Percentiles rank a stretch among this genome's conserved stretches.
These are phyloP conservation scores for Caranx ignobilis DNA, from an alignment of 2,113 vertebrate genomes.

Conservation along the genomic window DNA sequence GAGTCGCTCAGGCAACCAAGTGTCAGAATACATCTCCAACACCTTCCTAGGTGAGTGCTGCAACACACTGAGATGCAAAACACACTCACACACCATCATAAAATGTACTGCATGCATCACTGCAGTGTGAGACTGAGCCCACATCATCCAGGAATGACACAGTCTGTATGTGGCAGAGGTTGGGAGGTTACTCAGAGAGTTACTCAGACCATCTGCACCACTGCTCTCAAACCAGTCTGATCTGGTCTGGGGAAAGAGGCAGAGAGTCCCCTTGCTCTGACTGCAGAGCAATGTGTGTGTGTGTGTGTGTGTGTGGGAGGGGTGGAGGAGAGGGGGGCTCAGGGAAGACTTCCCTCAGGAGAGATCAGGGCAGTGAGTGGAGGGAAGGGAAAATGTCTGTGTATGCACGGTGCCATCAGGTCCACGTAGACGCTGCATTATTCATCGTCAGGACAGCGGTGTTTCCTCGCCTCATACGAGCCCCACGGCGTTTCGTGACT, in stretches of 20 bases:
- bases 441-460: slow-evolving; percentile 51
- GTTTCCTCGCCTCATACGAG: slow-evolving; percentile 50
- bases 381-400: slow-evolving; percentile 19
- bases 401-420: slow-evolving; percentile 36
- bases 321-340: slow-evolving; percentile 1
- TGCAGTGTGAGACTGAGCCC: background rate
- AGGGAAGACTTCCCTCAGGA: slow-evolving; percentile 54
- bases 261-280: slow-evolving; percentile 44
- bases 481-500: slow-evolving; percentile 46
- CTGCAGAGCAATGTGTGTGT: slow-evolving; percentile 50
- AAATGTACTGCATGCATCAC: background rate
- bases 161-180: slow-evolving; percentile 18
- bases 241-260: slow-evolving; percentile 66
- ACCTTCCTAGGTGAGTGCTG: slow-evolving; percentile 95
- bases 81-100: slow-evolving; percentile 4
- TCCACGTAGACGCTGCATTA: slow-evolving; percentile 55
- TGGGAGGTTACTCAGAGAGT: slow-evolving; percentile 33
- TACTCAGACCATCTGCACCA: slow-evolving; percentile 44
- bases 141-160: slow-evolving; percentile 1
- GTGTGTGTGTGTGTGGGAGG: background rate
- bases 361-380: slow-evolving; percentile 24
- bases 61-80: slow-evolving; percentile 21
- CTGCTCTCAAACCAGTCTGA: slow-evolving; percentile 74
- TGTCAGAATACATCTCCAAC: slow-evolving; percentile 99
- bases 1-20: slow-evolving; percentile 98